Base-by-base conservation (phyloP, 2,888 invertebrate genomes). In the Drosophila anomalata region DNA sequence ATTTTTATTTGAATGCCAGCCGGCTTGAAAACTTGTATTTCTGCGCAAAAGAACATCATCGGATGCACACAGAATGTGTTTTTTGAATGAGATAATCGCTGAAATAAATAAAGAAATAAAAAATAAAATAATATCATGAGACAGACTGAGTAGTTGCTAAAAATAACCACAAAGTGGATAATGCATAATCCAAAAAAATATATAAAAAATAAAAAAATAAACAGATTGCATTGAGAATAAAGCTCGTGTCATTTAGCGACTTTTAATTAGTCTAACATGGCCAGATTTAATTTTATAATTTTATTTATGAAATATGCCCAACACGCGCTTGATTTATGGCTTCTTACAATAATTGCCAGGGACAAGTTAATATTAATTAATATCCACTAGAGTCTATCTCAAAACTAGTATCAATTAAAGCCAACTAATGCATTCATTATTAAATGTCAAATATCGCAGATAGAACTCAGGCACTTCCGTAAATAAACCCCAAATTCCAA, bases 41-140 rank as follows among this genome's bases (percentile, higher is more conserved):
- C 54, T 53, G 51, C 50, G 63, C 65, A 73, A 66, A 57, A 54
- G 58, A 58, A 73, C 71, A 73, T 58, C 73, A 68, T 58, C 73
- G 70, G 82, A 79, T 89, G 87, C 87, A 88, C 73, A 78, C 79
- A 76, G 76, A 78, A 75, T 76, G 56, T 71, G 55, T 75, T 72
- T 77, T 52, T 17, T 17, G 17, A 76, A 89, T 87, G 84, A 88
- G 86, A 86, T 88, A 89, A 89, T 86, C 86, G 76, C 75, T 57
- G 66, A 80, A 83, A 73, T 73, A 75, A 76, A 62, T 56, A 33
- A 46, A 14, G 26, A 46, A 53, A 14, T 26, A 46, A 53, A 24
- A 51, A 41, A 33, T 33, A 67, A 53, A n/a, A 39, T 39, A 14
- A 14, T 39, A 46, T 71, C 54, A 39, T 65, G 31, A 54, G n/a